phyloP scores from a whole-genome alignment of 2,888 invertebrate genomes.

The Amphipoea lucens region DNA sequence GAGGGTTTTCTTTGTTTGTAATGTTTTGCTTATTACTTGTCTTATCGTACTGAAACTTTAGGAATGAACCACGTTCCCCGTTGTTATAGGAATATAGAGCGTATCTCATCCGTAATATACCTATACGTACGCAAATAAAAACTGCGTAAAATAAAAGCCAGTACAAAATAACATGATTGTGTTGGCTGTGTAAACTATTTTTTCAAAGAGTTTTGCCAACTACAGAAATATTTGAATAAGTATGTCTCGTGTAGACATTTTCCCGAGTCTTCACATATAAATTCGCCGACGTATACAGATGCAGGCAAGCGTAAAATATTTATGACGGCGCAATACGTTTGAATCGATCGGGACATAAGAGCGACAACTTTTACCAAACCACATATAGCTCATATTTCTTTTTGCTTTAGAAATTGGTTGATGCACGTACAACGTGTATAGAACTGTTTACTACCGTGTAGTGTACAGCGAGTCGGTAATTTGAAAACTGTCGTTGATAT shows the following conservation, averaged over 20 bases:
- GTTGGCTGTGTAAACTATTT: conserved; percentile 41
- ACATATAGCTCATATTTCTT: conserved; percentile 45
- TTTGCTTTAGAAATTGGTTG: conserved; percentile 29
- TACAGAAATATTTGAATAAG: conserved; percentile 50
- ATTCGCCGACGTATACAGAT: conserved; percentile 62
- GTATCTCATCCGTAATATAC: conserved; percentile 10
- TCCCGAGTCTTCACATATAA: conserved; percentile 56
- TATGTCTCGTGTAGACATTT: conserved; percentile 55
- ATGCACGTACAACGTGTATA: conserved; percentile 15
- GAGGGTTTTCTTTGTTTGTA: conserved; percentile 31
- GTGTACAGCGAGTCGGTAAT: neutral
- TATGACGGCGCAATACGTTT: conserved; percentile 65
- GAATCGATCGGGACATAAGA: conserved; percentile 62
- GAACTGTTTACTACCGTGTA: conserved; percentile 5
- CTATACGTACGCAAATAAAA: conserved; percentile 24
- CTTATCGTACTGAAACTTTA: conserved; percentile 20
- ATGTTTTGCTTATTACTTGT: conserved; percentile 34
- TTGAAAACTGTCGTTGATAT: conserved; percentile 11
- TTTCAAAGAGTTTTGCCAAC: conserved; percentile 42
- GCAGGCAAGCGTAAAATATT: conserved; percentile 68
- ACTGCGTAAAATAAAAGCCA: conserved; percentile 28
- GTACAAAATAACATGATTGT: conserved; percentile 49
- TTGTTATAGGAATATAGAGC: conserved; percentile 4
- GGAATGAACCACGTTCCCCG: conserved; percentile 17
- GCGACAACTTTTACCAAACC: conserved; percentile 52